A percentile compares a stretch with the other conserved stretches of the same genome.
phyloP scores from a whole-genome alignment of 1,140 invertebrate genomes.

The Uloborus diversus region DNA sequence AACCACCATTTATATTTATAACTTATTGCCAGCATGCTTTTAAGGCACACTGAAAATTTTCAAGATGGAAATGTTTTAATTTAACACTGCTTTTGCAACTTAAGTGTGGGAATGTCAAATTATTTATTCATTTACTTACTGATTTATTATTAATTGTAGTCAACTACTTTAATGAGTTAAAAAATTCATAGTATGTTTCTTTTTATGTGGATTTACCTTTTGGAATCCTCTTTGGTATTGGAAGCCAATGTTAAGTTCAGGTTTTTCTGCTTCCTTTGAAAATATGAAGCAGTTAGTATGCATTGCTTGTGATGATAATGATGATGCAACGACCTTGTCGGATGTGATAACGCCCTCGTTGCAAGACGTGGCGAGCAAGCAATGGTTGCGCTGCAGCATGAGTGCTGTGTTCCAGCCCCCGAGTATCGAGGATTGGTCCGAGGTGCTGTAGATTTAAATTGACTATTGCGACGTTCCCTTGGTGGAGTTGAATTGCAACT shows the following conservation, averaged over 20 bases:
- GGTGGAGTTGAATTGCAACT: slow-evolving; percentile 62
- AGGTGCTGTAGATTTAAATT: slow-evolving; percentile 62
- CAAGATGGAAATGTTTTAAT: too few species aligned
- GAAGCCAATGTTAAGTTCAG: not conserved
- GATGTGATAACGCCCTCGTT: slow-evolving; percentile 36
- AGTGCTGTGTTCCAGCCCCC: slow-evolving; percentile 6
- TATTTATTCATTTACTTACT: too few species aligned
- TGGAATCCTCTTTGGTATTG: slow-evolving; percentile 3
- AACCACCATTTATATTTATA: too few species aligned
- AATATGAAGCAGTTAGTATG: not conserved
- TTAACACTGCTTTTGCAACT: too few species aligned
- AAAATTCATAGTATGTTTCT: too few species aligned
- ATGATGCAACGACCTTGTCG: slow-evolving; percentile 15
- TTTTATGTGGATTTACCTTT: too few species aligned
- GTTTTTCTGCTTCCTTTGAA: slow-evolving; percentile 9
- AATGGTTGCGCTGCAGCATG: slow-evolving; percentile 21
- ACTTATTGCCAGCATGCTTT: too few species aligned
- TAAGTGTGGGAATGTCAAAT: too few species aligned
- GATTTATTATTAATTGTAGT: too few species aligned
- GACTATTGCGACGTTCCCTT: slow-evolving; percentile 56
- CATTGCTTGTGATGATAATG: slow-evolving; percentile 30
- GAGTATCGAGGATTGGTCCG: slow-evolving; percentile 62
- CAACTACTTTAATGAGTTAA: too few species aligned
- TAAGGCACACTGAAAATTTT: too few species aligned
- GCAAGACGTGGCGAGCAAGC: slow-evolving; percentile 35